A percentile compares a stretch with the other conserved stretches of the same genome.
These are phyloP conservation scores for Coptotermes formosanus DNA, from an alignment of 1,140 invertebrate genomes.

Conservation along the genomic window DNA sequence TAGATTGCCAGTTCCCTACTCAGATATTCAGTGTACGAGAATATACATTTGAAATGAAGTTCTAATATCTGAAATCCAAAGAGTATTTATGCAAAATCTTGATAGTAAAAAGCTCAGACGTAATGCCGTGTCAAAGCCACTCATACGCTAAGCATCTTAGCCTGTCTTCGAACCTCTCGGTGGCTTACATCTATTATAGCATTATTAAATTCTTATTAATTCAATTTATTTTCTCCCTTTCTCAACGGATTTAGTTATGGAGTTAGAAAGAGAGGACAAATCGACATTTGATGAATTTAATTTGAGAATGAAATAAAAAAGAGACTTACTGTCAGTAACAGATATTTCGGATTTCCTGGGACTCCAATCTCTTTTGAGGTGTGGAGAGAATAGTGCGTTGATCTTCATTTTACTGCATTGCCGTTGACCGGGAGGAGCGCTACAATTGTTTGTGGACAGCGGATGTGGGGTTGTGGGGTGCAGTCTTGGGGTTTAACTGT, in stretches of 20 bases:
- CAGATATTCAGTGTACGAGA: neutral
- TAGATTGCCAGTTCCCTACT: neutral
- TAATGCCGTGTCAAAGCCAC: neutral
- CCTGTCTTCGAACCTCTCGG: neutral
- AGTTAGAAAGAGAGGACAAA: neutral
- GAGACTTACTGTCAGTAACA: constrained; percentile 2
- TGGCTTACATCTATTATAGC: neutral
- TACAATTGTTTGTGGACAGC: neutral
- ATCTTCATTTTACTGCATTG: neutral
- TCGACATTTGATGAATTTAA: neutral
- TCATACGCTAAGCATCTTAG: neutral
- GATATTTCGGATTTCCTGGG: neutral
- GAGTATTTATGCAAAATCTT: neutral
- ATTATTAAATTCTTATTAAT: constrained; percentile 13
- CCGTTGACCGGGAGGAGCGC: neutral
- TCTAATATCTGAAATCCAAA: neutral
- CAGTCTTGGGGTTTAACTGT: neutral
- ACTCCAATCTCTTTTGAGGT: neutral
- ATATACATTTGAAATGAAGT: neutral
- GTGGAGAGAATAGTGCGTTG: neutral
- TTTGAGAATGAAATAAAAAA: neutral
- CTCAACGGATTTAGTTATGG: neutral
- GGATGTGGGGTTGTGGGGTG: neutral
- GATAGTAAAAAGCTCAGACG: neutral
- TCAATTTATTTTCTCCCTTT: constrained; percentile 14